Evolutionary conservation across 2,113 vertebrate genomes (phyloP).

Genomic region (Galeopterus variegatus): DNA sequence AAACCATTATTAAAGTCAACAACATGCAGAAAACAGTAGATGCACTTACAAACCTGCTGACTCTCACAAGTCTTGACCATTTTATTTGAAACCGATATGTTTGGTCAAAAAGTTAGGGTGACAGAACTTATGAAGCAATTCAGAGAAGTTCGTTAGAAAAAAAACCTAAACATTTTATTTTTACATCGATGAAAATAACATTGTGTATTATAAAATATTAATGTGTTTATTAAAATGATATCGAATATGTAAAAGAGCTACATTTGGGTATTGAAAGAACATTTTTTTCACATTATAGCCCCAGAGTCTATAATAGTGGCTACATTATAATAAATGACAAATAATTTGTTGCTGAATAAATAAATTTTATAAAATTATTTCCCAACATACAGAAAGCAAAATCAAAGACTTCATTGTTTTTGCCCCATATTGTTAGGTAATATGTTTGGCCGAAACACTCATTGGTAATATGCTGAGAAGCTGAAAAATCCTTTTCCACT

Average conservation of each 20-base stretch:
- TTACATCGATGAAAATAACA: background rate
- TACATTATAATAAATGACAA: background rate
- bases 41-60: background rate
- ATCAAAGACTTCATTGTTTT: background rate
- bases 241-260: background rate
- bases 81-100: background rate
- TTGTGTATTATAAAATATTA: background rate
- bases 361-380: conserved; percentile 34
- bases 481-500: background rate
- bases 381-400: background rate
- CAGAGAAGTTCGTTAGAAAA: background rate
- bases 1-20: background rate
- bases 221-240: background rate
- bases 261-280: background rate
- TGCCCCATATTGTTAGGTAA: background rate
- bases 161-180: background rate
- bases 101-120: background rate
- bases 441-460: background rate
- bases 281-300: background rate
- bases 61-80: background rate
- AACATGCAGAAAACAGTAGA: background rate
- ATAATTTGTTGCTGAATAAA: conserved; percentile 13
- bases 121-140: background rate
- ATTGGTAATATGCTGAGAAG: background rate
- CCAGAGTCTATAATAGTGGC: background rate